Conservation (phyloP, 2,113 vertebrate genomes). For the Muntiacus reevesi region DNA sequence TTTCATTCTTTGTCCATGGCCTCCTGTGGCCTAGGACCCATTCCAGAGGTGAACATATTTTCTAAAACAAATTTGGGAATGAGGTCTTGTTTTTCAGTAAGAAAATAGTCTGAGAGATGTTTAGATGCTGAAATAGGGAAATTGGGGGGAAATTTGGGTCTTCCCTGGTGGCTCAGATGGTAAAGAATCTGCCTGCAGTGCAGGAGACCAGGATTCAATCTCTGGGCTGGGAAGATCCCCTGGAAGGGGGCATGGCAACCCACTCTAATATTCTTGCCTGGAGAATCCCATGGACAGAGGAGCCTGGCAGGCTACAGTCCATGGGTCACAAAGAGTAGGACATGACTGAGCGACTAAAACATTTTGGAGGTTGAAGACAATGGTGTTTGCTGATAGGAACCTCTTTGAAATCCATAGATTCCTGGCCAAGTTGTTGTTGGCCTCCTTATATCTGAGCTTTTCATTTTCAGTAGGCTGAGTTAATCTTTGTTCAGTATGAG, state of each 20-base stretch:
- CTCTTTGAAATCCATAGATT: not conserved
- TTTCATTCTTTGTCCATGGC: not conserved
- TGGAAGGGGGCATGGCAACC: not conserved
- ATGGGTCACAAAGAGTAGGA: not conserved
- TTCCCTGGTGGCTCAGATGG: not conserved
- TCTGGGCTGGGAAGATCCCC: not conserved
- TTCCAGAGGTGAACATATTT: conserved; percentile 4
- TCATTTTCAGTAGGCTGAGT: conserved; percentile 11
- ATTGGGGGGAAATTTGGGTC: not conserved
- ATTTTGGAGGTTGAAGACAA: conserved; percentile 8
- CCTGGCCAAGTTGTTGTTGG: not conserved
- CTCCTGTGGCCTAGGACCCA: not conserved
- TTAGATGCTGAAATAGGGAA: not conserved
- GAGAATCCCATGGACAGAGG: not conserved
- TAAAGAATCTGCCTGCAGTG: not conserved
- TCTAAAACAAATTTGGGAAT: conserved; percentile 27
- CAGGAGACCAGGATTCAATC: not conserved
- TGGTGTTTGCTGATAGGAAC: not conserved
- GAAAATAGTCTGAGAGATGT: not conserved
- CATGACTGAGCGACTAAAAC: not conserved
- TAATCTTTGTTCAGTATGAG: not conserved
- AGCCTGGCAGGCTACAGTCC: not conserved
- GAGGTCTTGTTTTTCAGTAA: conserved; percentile 2
- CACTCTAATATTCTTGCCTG: not conserved
- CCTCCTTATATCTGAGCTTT: not conserved